These are phyloP conservation scores for Diplosoma virens DNA, from an alignment of 23 tunicate genomes.

Conservation along the genomic window DNA sequence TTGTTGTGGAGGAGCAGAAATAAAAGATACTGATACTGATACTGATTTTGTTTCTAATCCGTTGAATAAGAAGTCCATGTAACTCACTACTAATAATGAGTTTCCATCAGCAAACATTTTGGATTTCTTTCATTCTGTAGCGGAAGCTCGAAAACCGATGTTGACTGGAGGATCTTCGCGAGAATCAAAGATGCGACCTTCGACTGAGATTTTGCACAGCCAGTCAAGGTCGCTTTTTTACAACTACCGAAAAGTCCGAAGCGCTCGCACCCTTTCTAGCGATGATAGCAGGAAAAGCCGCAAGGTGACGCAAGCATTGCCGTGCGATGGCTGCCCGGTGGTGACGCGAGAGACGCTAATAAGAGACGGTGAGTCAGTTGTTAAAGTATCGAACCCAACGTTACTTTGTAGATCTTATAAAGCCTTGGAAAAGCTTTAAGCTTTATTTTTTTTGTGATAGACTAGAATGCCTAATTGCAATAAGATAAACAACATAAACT, in stretches of 20 bases:
- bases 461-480: background rate
- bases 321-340: constrained; percentile 71
- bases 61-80: too few relatives aligned
- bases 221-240: background rate
- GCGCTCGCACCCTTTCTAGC: background rate
- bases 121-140: too few relatives aligned
- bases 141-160: too few relatives aligned
- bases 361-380: constrained; percentile 36
- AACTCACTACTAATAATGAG: too few relatives aligned
- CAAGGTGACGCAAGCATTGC: background rate
- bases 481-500: background rate
- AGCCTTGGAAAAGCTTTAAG: too few relatives aligned
- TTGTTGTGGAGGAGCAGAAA: too few relatives aligned
- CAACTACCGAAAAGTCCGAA: background rate
- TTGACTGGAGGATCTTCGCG: too few relatives aligned
- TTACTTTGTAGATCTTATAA: too few relatives aligned
- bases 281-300: background rate
- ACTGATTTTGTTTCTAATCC: too few relatives aligned
- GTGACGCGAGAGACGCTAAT: constrained; percentile 38
- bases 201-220: background rate
- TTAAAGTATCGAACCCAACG: too few relatives aligned
- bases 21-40: too few relatives aligned
- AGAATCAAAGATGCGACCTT: background rate
- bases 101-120: too few relatives aligned
- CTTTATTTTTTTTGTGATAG: background rate